Conservation (phyloP, 1,140 invertebrate species). For the Temnothorax longispinosus region DNA sequence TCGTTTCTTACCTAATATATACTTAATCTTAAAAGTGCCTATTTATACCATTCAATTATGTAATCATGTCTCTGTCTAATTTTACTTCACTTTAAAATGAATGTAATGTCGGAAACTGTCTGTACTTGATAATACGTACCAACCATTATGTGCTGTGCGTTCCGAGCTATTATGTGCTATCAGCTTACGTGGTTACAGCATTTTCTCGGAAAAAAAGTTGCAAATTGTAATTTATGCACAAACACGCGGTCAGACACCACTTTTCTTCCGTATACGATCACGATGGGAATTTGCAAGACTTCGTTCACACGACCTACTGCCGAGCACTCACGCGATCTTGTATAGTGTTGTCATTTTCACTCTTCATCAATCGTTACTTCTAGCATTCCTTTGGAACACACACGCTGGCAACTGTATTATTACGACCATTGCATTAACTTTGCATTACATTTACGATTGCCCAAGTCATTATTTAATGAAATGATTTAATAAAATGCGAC, state of each 20-base stretch:
- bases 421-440: background rate
- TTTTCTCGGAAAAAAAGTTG: conserved; percentile 36
- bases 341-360: conserved; percentile 45
- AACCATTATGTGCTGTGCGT: background rate
- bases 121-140: background rate
- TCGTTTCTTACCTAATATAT: no score
- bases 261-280: conserved; percentile 60
- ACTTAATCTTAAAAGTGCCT: background rate
- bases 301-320: conserved; percentile 50
- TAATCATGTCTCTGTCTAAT: background rate
- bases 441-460: background rate
- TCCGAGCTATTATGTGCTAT: conserved; percentile 25
- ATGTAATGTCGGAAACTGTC: conserved; percentile 26
- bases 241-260: conserved; percentile 15
- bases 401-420: background rate
- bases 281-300: conserved; percentile 38
- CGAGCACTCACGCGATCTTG: conserved; percentile 42
- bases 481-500: background rate
- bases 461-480: background rate
- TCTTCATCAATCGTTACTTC: conserved; percentile 2
- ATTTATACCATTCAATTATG: background rate
- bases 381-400: background rate
- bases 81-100: conserved; percentile 18
- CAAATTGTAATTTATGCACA: conserved; percentile 44
- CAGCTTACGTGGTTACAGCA: conserved; percentile 15